Base-by-base conservation (phyloP, 2,113 vertebrate genomes). In the Tamias sibiricus region DNA sequence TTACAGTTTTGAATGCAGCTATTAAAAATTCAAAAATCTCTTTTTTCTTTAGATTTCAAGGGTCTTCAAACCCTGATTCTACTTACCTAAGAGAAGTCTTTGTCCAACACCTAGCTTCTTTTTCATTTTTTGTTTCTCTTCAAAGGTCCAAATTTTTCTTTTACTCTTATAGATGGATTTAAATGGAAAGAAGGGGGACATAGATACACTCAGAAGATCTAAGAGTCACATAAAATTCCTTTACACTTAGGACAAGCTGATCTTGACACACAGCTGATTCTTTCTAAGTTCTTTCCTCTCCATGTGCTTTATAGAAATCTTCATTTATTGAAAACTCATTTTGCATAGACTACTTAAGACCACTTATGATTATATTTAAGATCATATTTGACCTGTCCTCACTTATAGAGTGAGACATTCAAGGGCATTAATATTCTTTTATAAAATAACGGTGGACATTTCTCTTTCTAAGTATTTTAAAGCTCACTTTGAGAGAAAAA, bases 151-250 rank as follows among this genome's bases (percentile, higher is more conserved):
- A 64, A 12, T 14, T 40, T 52, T 42, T 64, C 30, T 83, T 74
- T 68, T 44, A 66, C 71, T 42, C 42, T 8, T 64, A 37, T 76
- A 47, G 49, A 69, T 20, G 49, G 24, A 66, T 82, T 90, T 76
- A 69, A 90, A n/a, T 62, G 24, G 19, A 82, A 90, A 82, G 57
- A 81, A 69, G 40, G 35, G 40, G 28, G 85, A n/a, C 9, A 42
- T 20, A 64, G 32, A n/a, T 69, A 11, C 1, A 52, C 32, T 74
- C 32, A 44, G 62, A 89, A 11, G 20, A 35, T 81, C 44, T 17
- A 57, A 54, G 42, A 47, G 35, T 68, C 49, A 92, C n/a, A 59
- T 69, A 37, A 88, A 87, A 90, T 94, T 79, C 35, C 47, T 94
- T 88, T 85, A 42, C n/a, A 86, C 30, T 86, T 44, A 76, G 30